phyloP scores from a whole-genome alignment of 2,797 vertebrate genomes.

The Jordanella pulchra region DNA sequence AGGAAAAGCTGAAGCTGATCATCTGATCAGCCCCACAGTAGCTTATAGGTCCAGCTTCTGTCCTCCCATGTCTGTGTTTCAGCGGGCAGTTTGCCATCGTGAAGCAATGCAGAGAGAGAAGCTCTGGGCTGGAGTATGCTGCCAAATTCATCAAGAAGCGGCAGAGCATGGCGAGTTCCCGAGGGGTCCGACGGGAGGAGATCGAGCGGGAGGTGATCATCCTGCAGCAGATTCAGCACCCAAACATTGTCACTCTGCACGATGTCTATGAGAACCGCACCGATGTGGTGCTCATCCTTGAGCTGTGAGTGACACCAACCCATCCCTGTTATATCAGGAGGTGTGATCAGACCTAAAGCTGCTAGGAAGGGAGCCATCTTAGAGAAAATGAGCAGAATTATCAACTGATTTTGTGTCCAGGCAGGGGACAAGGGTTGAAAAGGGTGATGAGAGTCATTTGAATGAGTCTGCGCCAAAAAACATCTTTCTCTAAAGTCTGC shows the following conservation, averaged over 20 bases:
- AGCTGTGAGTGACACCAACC: conserved; percentile 70
- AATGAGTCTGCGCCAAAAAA: no score
- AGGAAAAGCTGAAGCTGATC: no score
- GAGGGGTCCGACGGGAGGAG: conserved; percentile 90
- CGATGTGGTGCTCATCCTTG: conserved; percentile 93
- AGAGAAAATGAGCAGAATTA: no score
- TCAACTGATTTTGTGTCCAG: no score
- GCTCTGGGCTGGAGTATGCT: conserved; percentile 83
- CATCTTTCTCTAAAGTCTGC: no score
- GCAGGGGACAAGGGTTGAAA: no score
- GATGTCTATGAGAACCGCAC: conserved; percentile 95
- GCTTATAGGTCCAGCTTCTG: background rate
- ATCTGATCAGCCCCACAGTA: no score
- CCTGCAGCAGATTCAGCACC: conserved; percentile 87
- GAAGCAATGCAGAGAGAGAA: conserved; percentile 89
- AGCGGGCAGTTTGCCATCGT: conserved; percentile 98
- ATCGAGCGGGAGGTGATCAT: conserved; percentile 94
- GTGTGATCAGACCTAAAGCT: no score
- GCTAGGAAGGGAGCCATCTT: no score
- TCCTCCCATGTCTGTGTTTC: conserved; percentile 16
- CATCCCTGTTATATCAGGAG: background rate
- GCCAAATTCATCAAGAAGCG: conserved; percentile 99
- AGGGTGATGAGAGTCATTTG: no score
- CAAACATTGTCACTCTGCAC: conserved; percentile 91
- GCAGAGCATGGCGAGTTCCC: conserved; percentile 87